A percentile compares a stretch with the other conserved stretches of the same genome.
Evolutionary conservation across 30 jellyfish, hydroid and myxozoan genomes (phyloP).

Genomic region (Mastigias papua): DNA sequence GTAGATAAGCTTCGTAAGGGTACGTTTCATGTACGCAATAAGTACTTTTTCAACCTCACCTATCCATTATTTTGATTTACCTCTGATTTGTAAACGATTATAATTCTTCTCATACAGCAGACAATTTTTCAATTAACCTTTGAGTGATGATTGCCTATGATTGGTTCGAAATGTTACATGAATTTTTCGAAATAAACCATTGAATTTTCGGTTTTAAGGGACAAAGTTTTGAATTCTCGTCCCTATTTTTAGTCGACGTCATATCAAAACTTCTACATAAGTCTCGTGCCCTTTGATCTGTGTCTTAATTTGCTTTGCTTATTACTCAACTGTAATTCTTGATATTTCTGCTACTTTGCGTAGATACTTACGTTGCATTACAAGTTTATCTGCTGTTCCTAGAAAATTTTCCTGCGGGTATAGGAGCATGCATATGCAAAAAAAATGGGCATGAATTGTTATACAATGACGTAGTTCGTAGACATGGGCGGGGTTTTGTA

Average conservation of each 20-base stretch:
- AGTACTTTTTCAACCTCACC: background rate
- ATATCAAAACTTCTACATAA: background rate
- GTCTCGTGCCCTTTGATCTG: background rate
- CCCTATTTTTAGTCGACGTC: background rate
- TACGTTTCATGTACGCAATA: background rate
- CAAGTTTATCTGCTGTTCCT: too few relatives aligned
- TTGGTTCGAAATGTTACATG: background rate
- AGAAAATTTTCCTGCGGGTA: too few relatives aligned
- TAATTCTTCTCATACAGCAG: background rate
- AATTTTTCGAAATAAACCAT: background rate
- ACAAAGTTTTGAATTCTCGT: background rate
- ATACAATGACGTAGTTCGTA: too few relatives aligned
- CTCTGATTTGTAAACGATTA: background rate
- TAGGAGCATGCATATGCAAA: too few relatives aligned
- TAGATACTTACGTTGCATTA: background rate
- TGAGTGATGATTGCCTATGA: background rate
- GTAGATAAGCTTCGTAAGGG: background rate
- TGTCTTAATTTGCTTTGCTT: background rate
- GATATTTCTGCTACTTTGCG: background rate
- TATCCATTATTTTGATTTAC: background rate
- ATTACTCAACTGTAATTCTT: background rate
- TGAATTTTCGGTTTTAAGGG: background rate
- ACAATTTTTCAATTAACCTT: background rate
- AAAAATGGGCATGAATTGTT: too few relatives aligned
- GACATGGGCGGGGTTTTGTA: too few relatives aligned